Conservation (phyloP, 1,140 invertebrate genomes). For the Euura lappo region DNA sequence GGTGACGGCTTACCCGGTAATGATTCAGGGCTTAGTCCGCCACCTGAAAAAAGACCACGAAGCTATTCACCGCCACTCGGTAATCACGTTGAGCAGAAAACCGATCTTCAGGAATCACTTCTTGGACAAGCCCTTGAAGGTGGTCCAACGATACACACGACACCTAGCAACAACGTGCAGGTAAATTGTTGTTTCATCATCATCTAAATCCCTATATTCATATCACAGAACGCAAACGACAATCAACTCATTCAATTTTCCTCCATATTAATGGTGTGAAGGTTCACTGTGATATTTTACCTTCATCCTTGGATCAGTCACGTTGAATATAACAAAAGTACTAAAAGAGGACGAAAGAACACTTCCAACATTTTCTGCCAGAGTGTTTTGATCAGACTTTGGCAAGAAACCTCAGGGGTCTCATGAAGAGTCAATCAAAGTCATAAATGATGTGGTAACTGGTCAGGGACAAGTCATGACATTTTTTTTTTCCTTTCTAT, state of each 20-base stretch:
- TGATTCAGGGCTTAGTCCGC: constrained; percentile 56
- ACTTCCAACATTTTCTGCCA: no score
- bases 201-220: neutral
- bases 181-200: constrained; percentile 28
- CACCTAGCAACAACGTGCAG: constrained; percentile 52
- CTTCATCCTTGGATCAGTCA: no score
- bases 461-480: no score
- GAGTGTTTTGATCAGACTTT: no score
- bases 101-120: constrained; percentile 71
- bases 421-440: no score
- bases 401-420: no score
- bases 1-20: constrained; percentile 49
- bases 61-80: constrained; percentile 61
- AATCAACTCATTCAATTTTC: neutral
- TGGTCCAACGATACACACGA: constrained; percentile 63
- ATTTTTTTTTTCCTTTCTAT: neutral
- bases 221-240: neutral
- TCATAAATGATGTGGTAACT: no score
- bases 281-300: no score
- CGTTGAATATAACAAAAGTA: no score
- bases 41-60: constrained; percentile 63
- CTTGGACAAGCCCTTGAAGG: constrained; percentile 78
- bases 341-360: no score
- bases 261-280: no score
- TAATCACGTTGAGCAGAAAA: constrained; percentile 58